Percentiles rank a stretch among this genome's conserved stretches.
phyloP scores from a whole-genome alignment of 2,797 vertebrate genomes.

The Limosa lapponica region DNA sequence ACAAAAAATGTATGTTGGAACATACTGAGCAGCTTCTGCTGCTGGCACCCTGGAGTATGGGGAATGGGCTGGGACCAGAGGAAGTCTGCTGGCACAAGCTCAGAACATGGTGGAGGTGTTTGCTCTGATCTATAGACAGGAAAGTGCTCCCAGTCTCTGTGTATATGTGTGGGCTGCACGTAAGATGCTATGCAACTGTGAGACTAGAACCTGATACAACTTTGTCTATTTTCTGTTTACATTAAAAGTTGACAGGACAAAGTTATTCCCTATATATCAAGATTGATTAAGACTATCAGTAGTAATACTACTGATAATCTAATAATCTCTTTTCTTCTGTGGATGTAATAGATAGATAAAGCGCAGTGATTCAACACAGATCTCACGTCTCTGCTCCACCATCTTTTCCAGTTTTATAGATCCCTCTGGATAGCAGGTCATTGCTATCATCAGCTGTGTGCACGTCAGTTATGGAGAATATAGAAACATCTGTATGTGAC shows the following conservation, averaged over 20 bases:
- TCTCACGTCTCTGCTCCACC: not conserved
- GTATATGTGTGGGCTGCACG: not conserved
- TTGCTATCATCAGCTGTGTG: not conserved
- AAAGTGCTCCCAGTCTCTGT: not conserved
- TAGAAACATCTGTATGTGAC: not conserved
- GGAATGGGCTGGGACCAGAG: not conserved
- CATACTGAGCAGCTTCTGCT: not conserved
- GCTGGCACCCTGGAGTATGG: not conserved
- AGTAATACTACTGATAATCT: accelerated
- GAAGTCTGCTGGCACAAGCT: not conserved
- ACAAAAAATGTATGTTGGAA: not conserved
- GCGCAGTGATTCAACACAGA: not conserved
- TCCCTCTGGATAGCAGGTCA: not conserved
- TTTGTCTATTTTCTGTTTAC: not conserved
- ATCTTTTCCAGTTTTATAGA: not conserved
- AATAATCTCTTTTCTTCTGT: not conserved
- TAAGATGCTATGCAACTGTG: not conserved
- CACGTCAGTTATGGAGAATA: not conserved
- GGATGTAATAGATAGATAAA: not conserved
- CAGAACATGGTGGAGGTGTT: not conserved
- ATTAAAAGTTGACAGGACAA: not conserved
- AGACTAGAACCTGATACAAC: not conserved
- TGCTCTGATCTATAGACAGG: not conserved
- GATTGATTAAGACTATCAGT: not conserved
- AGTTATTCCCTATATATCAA: not conserved